Evolutionary conservation across 2,797 vertebrate species (phyloP).

Genomic region (Hippocampus kuda): DNA sequence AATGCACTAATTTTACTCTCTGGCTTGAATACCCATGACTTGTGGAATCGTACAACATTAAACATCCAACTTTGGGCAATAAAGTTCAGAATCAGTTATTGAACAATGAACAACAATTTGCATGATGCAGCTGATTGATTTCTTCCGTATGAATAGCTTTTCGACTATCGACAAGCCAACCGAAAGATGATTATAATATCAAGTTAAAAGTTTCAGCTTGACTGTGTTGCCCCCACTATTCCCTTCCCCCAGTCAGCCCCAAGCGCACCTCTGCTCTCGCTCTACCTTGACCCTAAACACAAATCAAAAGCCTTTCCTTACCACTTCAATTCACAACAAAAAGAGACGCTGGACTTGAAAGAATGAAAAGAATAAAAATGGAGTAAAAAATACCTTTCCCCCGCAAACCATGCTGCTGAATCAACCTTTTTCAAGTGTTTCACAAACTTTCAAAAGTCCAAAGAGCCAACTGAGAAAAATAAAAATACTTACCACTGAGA

Average conservation of each 20-base stretch:
- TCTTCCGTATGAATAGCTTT: neutral
- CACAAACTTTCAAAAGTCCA: neutral
- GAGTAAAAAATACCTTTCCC: neutral
- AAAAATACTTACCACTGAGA: conserved; percentile 72
- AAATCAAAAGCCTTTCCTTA: conserved; percentile 17
- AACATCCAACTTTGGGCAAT: neutral
- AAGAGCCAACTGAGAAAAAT: conserved; percentile 13
- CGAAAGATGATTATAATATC: neutral
- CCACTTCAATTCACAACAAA: neutral
- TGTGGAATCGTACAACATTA: neutral
- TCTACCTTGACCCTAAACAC: conserved; percentile 75
- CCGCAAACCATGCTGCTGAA: neutral
- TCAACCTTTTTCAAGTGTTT: neutral
- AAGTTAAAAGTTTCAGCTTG: conserved; percentile 28
- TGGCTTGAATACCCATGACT: neutral
- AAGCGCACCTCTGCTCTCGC: conserved; percentile 37
- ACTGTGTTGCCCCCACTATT: conserved; percentile 10
- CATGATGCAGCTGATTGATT: neutral
- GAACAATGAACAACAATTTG: neutral
- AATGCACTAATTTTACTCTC: neutral
- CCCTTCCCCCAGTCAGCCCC: conserved; percentile 50
- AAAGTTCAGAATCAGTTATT: neutral
- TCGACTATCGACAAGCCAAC: neutral
- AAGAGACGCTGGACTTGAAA: neutral
- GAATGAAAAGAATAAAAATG: neutral